These are phyloP conservation scores for Hoplostethus atlanticus DNA, from an alignment of 2,797 vertebrate species.

Conservation along the genomic window DNA sequence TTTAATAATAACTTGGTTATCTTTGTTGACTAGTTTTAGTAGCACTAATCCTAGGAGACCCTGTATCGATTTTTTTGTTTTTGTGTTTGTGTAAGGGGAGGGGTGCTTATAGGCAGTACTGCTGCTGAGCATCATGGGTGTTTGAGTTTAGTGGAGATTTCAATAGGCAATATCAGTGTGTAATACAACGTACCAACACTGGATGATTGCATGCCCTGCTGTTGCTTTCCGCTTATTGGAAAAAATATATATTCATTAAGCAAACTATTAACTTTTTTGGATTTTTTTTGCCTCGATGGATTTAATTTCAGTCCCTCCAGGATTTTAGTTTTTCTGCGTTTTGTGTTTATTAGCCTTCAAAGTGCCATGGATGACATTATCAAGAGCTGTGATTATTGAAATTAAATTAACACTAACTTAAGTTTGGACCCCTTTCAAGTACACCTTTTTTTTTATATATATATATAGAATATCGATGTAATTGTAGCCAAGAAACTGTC, in stretches of 20 bases:
- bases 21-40: constrained; percentile 29
- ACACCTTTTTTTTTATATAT: background rate
- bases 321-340: constrained; percentile 1
- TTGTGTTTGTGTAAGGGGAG: background rate
- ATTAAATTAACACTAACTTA: constrained; percentile 15
- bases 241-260: constrained; percentile 28
- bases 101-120: background rate
- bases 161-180: constrained; percentile 36
- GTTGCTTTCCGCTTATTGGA: constrained; percentile 33
- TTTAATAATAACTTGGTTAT: constrained; percentile 2
- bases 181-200: constrained; percentile 42
- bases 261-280: constrained; percentile 3
- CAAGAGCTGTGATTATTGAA: background rate
- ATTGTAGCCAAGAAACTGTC: constrained; percentile 8
- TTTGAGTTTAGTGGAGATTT: constrained; percentile 14
- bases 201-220: constrained; percentile 45
- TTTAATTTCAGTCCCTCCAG: constrained; percentile 8
- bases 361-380: background rate
- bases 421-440: background rate
- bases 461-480: background rate
- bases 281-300: constrained; percentile 22
- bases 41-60: constrained; percentile 31
- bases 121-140: constrained; percentile 29
- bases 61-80: constrained; percentile 6
- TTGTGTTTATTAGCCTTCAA: constrained; percentile 1